phyloP scores from a whole-genome alignment of 2,888 invertebrate species.

The Dryadula phaetusa region DNA sequence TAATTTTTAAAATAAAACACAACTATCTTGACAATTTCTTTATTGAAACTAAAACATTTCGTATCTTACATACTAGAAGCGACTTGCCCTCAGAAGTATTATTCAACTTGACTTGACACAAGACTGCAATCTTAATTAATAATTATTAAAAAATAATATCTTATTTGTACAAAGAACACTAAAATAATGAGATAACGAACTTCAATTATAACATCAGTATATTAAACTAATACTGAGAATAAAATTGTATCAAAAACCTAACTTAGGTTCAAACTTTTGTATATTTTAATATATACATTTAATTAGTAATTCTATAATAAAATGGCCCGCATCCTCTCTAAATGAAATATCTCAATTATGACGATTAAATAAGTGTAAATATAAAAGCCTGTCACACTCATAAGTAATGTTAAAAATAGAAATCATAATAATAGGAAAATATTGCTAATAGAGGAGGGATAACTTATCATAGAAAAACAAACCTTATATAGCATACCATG shows the following conservation, averaged over 20 bases:
- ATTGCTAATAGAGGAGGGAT: not conserved
- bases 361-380: not conserved
- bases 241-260: slow-evolving; percentile 16
- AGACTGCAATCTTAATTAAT: slow-evolving; percentile 14
- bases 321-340: slow-evolving; percentile 1
- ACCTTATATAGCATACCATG: not conserved
- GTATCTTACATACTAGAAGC: slow-evolving; percentile 59
- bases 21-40: slow-evolving; percentile 57
- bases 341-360: not conserved
- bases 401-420: too few species aligned
- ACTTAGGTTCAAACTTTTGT: slow-evolving; percentile 10
- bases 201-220: slow-evolving; percentile 21
- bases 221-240: slow-evolving; percentile 22
- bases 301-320: slow-evolving; percentile 21
- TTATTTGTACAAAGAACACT: slow-evolving; percentile 31
- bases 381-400: not conserved
- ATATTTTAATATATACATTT: slow-evolving; percentile 7
- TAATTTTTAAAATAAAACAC: slow-evolving; percentile 28
- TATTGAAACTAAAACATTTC: slow-evolving; percentile 68
- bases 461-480: slow-evolving; percentile 4
- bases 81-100: slow-evolving; percentile 35
- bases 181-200: slow-evolving; percentile 27
- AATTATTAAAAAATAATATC: slow-evolving; percentile 13
- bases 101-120: slow-evolving; percentile 32
- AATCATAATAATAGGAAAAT: not conserved